A percentile compares a stretch with the other conserved stretches of the same genome.
Conservation (phyloP, 2,888 invertebrate genomes). For the Mesopsocus fuscifrons region DNA sequence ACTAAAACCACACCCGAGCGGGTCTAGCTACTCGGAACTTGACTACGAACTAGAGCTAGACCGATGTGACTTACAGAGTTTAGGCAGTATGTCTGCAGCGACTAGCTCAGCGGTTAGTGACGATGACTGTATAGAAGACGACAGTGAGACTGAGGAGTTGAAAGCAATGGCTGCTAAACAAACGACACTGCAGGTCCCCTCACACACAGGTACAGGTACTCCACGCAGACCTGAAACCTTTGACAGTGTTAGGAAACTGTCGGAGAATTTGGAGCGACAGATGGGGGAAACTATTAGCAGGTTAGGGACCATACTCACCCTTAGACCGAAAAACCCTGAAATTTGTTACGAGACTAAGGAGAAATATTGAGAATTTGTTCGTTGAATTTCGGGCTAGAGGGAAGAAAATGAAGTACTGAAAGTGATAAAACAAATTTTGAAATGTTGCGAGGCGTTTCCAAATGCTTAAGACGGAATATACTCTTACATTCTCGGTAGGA, state of each 20-base stretch:
- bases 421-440: slow-evolving; percentile 2
- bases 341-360: neutral
- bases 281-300: slow-evolving; percentile 3
- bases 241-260: slow-evolving; percentile 4
- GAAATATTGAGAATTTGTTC: neutral
- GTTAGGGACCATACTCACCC: slow-evolving; percentile 5
- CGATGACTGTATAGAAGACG: slow-evolving; percentile 23
- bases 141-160: slow-evolving; percentile 17
- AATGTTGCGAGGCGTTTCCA: too few species aligned
- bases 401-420: too few species aligned
- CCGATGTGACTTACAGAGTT: slow-evolving; percentile 33
- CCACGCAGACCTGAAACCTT: neutral
- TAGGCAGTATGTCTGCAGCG: slow-evolving; percentile 32
- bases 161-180: slow-evolving; percentile 6
- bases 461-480: too few species aligned
- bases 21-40: slow-evolving; percentile 18
- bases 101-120: slow-evolving; percentile 31
- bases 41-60: slow-evolving; percentile 37
- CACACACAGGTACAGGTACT: neutral
- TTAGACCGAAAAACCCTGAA: slow-evolving; percentile 2
- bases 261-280: slow-evolving; percentile 6
- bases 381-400: too few species aligned
- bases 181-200: too few species aligned
- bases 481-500: too few species aligned
- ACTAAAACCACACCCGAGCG: slow-evolving; percentile 20